A percentile compares a stretch with the other conserved stretches of the same genome.
phyloP scores from a whole-genome alignment of 2,888 invertebrate genomes.

The Salticus scenicus region DNA sequence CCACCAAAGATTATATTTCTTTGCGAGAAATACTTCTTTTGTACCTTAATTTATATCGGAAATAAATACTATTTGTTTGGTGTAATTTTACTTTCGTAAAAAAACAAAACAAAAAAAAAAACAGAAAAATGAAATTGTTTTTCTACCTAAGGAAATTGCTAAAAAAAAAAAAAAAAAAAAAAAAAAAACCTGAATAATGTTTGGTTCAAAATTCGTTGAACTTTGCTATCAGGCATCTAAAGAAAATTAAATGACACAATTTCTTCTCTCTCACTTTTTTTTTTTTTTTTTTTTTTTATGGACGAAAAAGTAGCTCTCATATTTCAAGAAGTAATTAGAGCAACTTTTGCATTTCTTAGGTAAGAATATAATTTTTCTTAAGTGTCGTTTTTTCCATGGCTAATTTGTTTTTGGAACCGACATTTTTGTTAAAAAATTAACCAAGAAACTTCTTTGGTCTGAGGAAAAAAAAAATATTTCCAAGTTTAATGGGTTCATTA shows the following conservation, averaged over 20 bases:
- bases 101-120: too few species aligned
- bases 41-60: too few species aligned
- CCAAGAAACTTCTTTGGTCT: too few species aligned
- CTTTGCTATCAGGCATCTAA: neutral
- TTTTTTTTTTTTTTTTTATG: neutral
- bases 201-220: slow-evolving; percentile 7
- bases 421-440: neutral
- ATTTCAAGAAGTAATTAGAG: slow-evolving; percentile 56
- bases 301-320: slow-evolving; percentile 37
- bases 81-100: too few species aligned
- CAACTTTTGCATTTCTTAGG: slow-evolving; percentile 36
- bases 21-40: too few species aligned
- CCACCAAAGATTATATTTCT: too few species aligned
- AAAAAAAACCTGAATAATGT: too few species aligned
- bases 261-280: slow-evolving; percentile 15
- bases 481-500: slow-evolving; percentile 48
- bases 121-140: too few species aligned
- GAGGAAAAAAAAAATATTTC: slow-evolving; percentile 32
- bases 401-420: slow-evolving; percentile 24
- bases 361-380: slow-evolving; percentile 42
- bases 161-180: too few species aligned
- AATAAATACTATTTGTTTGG: too few species aligned
- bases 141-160: too few species aligned
- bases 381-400: slow-evolving; percentile 24
- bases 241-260: slow-evolving; percentile 34